Base-by-base conservation (phyloP, 1,140 invertebrate genomes). In the Dryas iulia region DNA sequence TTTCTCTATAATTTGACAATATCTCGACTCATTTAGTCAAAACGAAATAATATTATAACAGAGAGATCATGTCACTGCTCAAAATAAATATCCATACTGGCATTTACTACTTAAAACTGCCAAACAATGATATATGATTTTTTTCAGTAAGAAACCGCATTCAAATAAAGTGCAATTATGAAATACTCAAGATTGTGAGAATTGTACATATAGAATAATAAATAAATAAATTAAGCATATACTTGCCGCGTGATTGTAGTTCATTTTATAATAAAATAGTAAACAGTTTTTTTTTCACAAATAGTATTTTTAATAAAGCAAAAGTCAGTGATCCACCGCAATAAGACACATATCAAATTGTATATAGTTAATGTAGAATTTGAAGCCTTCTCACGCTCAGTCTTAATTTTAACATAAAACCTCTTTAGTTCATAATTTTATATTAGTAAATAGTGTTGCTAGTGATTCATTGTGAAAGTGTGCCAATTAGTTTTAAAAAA, bases 101-200 rank as follows among this genome's bases (percentile, higher is more conserved):
- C 33, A 39, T 39, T 39, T 39, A n/a, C 18, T 8, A 47, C 14
- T 47, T 2, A 10, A 8, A 72, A 76, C 73, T 77, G 70, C 73
- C 75, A 81, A 61, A 58, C 28, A 65, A 24, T 23, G 23, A 39
- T 28, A 57, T 24, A 6, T 18, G 11, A 12, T 83, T 83, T 84
- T 83, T 83, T 89, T 84, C 75, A 66, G 66, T 71, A 73, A 67
- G 72, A 73, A 80, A 73, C 76, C 72, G 77, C 79, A 88, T 84
- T 83, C 74, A 83, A 87, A 89, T 84, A 87, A 91, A 91, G 89
- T 91, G 89, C 89, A 91, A 91, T 91, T 91, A 91, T 84, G 83
- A 71, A 74, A 88, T 89, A 91, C 87, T 90, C 85, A 84, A 86
- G 82, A 88, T 87, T 90, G 89, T 91, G 87, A 90, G 82, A 88